These are phyloP conservation scores for Sialis fuliginosa DNA, from an alignment of 2,888 invertebrate genomes.

Conservation along the genomic window DNA sequence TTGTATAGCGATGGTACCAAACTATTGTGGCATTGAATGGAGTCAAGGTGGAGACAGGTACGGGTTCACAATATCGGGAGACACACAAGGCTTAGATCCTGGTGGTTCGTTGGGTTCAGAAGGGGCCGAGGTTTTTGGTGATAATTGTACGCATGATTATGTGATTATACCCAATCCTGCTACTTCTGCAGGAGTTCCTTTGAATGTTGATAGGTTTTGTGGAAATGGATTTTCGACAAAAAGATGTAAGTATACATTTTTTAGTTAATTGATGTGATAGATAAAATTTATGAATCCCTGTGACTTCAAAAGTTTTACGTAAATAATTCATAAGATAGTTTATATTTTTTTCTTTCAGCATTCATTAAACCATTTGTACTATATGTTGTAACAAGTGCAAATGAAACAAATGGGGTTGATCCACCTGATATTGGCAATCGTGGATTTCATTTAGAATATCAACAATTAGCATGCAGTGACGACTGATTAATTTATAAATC, in stretches of 20 bases:
- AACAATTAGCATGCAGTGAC: slow-evolving; percentile 40
- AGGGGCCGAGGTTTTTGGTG: slow-evolving; percentile 34
- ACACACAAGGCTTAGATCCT: slow-evolving; percentile 44
- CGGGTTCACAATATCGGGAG: slow-evolving; percentile 55
- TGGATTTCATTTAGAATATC: slow-evolving; percentile 54
- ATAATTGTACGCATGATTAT: slow-evolving; percentile 50
- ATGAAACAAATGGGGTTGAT: slow-evolving; percentile 31
- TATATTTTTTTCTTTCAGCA: slow-evolving; percentile 26
- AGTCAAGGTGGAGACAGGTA: slow-evolving; percentile 29
- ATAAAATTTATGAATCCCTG: too few species aligned
- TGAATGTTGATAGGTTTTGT: slow-evolving; percentile 52
- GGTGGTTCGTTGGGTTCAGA: slow-evolving; percentile 36
- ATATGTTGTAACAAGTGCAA: slow-evolving; percentile 47
- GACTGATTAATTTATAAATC: background rate
- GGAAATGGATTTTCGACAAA: slow-evolving; percentile 51
- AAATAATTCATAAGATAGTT: background rate
- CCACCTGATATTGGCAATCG: slow-evolving; percentile 48
- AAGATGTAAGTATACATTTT: slow-evolving; percentile 30
- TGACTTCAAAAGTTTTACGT: background rate
- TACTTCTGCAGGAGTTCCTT: slow-evolving; percentile 23
- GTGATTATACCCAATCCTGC: slow-evolving; percentile 54
- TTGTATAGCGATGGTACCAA: slow-evolving; percentile 54
- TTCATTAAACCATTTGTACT: slow-evolving; percentile 53
- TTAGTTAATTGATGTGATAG: background rate
- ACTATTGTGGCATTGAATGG: slow-evolving; percentile 56